A percentile compares a stretch with the other conserved stretches of the same genome.
Evolutionary conservation across 2,888 invertebrate genomes (phyloP).

Genomic region (Ophion obscuratus): DNA sequence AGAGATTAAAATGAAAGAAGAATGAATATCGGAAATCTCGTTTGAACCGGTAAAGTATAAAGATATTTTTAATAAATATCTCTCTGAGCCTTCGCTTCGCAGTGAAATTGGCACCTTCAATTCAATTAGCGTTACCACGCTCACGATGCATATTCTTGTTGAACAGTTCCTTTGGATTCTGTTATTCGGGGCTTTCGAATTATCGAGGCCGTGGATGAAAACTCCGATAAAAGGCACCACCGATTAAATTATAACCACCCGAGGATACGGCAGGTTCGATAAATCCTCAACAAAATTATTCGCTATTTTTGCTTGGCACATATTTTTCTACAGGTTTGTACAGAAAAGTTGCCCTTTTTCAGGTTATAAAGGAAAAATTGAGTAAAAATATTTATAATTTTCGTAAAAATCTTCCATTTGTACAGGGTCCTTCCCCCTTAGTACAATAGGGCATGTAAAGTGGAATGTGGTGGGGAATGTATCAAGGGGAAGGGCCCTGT

Average conservation of each 20-base stretch:
- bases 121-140: constrained; percentile 47
- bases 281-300: neutral
- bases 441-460: too few relatives aligned
- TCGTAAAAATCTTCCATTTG: too few relatives aligned
- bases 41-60: constrained; percentile 17
- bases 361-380: too few relatives aligned
- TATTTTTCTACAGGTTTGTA: neutral
- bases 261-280: neutral
- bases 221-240: neutral
- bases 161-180: constrained; percentile 6
- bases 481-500: too few relatives aligned
- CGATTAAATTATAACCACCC: constrained; percentile 9
- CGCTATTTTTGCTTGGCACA: neutral
- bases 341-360: neutral
- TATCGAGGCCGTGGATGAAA: constrained; percentile 21
- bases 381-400: too few relatives aligned
- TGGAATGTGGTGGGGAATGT: too few relatives aligned
- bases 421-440: too few relatives aligned
- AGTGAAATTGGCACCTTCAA: constrained; percentile 4
- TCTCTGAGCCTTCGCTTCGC: constrained; percentile 29
- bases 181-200: constrained; percentile 6
- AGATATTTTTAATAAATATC: constrained; percentile 40
- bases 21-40: constrained; percentile 3
- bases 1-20: constrained; percentile 16
- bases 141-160: constrained; percentile 7